Percentiles rank a stretch among this genome's conserved stretches.
Conservation (phyloP, 2,113 vertebrate genomes). For the Scopus umbretta region DNA sequence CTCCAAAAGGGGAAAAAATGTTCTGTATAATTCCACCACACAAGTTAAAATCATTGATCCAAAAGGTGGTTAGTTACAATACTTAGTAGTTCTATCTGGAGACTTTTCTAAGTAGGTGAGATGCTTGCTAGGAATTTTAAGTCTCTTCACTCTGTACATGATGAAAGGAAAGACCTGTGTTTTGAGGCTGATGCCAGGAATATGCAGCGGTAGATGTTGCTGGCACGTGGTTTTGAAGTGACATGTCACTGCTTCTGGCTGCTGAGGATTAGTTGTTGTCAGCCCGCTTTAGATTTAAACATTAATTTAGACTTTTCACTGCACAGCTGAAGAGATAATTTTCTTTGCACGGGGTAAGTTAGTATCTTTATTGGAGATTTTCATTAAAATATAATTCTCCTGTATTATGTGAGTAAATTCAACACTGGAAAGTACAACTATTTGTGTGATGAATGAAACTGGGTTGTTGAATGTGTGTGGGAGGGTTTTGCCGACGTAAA, state of each 20-base stretch:
- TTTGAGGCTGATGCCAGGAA: neutral
- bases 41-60: neutral
- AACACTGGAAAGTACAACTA: neutral
- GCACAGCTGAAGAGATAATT: neutral
- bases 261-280: neutral
- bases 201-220: neutral
- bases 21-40: neutral
- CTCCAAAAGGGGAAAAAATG: neutral
- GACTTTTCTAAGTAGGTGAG: neutral
- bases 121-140: neutral
- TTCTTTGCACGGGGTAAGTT: neutral
- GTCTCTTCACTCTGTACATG: neutral
- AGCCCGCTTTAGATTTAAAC: neutral
- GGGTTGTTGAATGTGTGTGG: neutral
- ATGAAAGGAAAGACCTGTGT: neutral
- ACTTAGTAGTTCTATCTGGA: neutral
- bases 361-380: neutral
- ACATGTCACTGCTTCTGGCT: neutral
- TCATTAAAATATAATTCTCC: neutral
- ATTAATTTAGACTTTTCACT: neutral
- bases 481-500: neutral
- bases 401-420: neutral
- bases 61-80: neutral
- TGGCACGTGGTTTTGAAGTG: neutral
- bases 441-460: neutral